Percentiles rank a stretch among this genome's conserved stretches.
Conservation (phyloP, 2,888 invertebrate genomes). For the Augiades crinisus region DNA sequence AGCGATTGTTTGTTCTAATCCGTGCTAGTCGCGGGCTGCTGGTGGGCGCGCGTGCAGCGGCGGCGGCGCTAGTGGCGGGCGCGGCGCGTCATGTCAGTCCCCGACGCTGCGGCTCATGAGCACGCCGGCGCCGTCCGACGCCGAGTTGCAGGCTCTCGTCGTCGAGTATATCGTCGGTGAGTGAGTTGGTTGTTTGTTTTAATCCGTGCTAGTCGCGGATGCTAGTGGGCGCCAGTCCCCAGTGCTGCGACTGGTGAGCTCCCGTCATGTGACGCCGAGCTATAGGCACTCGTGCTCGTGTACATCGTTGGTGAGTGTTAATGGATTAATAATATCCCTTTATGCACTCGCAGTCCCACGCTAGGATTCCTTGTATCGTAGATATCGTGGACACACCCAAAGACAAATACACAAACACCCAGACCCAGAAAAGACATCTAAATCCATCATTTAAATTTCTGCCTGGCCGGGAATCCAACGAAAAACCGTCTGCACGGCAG, state of each 20-base stretch:
- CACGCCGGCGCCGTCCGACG: slow-evolving; percentile 47
- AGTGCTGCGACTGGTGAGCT: slow-evolving; percentile 52
- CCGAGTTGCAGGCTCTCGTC: slow-evolving; percentile 49
- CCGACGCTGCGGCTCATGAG: slow-evolving; percentile 56
- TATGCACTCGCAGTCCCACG: no score
- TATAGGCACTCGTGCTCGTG: slow-evolving; percentile 52
- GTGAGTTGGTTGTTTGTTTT: no score
- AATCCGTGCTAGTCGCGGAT: slow-evolving; percentile 50
- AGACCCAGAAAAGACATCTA: no score
- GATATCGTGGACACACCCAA: no score
- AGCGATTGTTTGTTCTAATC: no score
- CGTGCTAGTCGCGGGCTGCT: slow-evolving; percentile 53
- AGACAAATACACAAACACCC: no score
- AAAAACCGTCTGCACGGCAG: no score
- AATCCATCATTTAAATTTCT: no score
- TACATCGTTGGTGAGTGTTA: no score
- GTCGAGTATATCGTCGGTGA: slow-evolving; percentile 60
- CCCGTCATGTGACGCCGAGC: slow-evolving; percentile 47
- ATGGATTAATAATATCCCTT: no score
- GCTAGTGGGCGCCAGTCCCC: slow-evolving; percentile 52
- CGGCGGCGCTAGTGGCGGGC: slow-evolving; percentile 63
- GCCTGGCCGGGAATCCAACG: no score
- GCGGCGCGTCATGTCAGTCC: slow-evolving; percentile 55
- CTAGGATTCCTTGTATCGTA: no score
- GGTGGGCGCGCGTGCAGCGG: slow-evolving; percentile 49